Conservation (phyloP, 1,140 invertebrate genomes). For the Halyomorpha halys region DNA sequence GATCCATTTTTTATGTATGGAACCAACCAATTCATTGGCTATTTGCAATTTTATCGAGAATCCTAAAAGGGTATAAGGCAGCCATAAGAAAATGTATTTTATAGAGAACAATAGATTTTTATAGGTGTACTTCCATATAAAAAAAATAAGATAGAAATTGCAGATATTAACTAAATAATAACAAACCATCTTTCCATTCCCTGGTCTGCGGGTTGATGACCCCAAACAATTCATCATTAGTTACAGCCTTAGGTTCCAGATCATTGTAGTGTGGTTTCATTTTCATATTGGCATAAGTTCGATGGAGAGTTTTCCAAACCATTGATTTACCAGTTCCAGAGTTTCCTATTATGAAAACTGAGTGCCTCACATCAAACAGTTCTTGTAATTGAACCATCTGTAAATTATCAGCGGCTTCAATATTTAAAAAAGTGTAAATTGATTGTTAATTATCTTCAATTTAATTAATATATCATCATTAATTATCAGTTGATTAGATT, state of each 20-base stretch:
- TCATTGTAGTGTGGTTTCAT: conserved; percentile 77
- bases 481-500: background rate
- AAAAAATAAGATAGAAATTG: no score
- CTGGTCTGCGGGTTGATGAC: conserved; percentile 88
- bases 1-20: no score
- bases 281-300: conserved; percentile 68
- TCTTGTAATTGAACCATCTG: conserved; percentile 86
- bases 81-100: no score
- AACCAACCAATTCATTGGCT: no score
- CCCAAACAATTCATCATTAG: conserved; percentile 91
- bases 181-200: conserved; percentile 90
- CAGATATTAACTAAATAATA: no score
- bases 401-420: background rate
- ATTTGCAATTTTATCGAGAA: no score
- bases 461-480: background rate
- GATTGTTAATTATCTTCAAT: background rate
- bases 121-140: no score
- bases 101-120: no score
- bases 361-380: conserved; percentile 84
- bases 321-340: conserved; percentile 89
- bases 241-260: conserved; percentile 90
- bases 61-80: no score
- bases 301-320: conserved; percentile 83
- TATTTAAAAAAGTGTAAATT: background rate
- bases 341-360: conserved; percentile 84